phyloP scores from a whole-genome alignment of 2,797 vertebrate genomes.

The Tapirus indicus region DNA sequence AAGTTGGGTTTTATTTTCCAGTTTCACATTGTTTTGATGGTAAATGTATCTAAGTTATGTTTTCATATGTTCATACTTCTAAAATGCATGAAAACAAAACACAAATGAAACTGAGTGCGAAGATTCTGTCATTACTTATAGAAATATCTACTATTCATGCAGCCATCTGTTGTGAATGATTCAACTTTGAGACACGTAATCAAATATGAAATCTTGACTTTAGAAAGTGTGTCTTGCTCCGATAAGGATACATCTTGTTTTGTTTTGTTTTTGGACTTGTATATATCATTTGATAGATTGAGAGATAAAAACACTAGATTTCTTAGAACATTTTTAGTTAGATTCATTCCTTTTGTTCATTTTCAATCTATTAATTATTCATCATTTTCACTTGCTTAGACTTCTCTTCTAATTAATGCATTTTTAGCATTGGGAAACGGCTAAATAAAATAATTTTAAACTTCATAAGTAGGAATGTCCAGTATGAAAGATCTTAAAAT shows the following conservation, averaged over 20 bases:
- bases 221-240: constrained; percentile 52
- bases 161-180: constrained; percentile 82
- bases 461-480: background rate
- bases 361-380: constrained; percentile 77
- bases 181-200: constrained; percentile 80
- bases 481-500: background rate
- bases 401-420: constrained; percentile 71
- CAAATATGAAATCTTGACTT: constrained; percentile 79
- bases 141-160: constrained; percentile 83
- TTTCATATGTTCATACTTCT: constrained; percentile 81
- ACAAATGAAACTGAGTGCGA: constrained; percentile 83
- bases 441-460: constrained; percentile 4
- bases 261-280: constrained; percentile 19
- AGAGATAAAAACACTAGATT: constrained; percentile 77
- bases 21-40: constrained; percentile 70
- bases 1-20: constrained; percentile 77
- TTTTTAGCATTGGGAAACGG: background rate
- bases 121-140: constrained; percentile 84
- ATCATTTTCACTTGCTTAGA: constrained; percentile 44
- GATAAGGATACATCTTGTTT: constrained; percentile 54
- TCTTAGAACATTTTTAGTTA: constrained; percentile 74
- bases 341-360: constrained; percentile 79
- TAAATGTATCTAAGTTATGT: constrained; percentile 79
- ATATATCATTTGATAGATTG: constrained; percentile 76
- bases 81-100: constrained; percentile 74